Base-by-base conservation (phyloP, 2,797 vertebrate genomes). In the Phataginus tetradactyla region DNA sequence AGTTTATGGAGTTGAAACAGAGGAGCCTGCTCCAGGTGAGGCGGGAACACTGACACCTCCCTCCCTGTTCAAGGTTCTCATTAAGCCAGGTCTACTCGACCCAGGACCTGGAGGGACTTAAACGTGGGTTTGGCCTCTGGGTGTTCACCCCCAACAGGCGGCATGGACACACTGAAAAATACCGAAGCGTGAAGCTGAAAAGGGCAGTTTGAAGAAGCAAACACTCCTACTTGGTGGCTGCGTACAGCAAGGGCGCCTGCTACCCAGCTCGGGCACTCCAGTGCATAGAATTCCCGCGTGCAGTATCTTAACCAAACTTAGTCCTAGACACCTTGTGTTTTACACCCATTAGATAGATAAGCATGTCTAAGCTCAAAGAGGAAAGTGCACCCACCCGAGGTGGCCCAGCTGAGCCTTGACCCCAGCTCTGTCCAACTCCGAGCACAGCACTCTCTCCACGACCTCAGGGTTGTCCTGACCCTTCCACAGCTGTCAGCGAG, bases 1-100 rank as follows among this genome's bases (percentile, higher is more conserved):
- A 66, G 88, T 96, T 96, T 91, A 90, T 89, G 79, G 95, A 95
- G 87, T 89, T 95, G 94, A 89, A 61, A 81, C 63, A 29, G 57
- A 66, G 94, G 81, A 57, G 88, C 29, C 78, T 57, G 95, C 63
- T 57, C 86, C 91, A 91, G 95, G 96, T 71, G 72, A 96, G 53
- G 85, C 4, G 0, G 83, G 86, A 21, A 27, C 25, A 11, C 61
- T 61, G 13, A 49, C 23, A 2, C 77, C 89, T 34, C 68, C 72
- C n/a, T 53, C 64, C 17, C 42, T 5, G 12, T 2, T 34, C 69
- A 17, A 29, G 37, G n/a, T n/a, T 72, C 81, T 84, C 27, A 10
- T 10, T 57, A 74, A 74, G 89, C 80, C 53, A 4, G 3, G 63
- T 32, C 66, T 59, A 1, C 83, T 69, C 14, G 1, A 45, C 81